Base-by-base conservation (phyloP, 2,888 invertebrate species). In the Lottia scabra region DNA sequence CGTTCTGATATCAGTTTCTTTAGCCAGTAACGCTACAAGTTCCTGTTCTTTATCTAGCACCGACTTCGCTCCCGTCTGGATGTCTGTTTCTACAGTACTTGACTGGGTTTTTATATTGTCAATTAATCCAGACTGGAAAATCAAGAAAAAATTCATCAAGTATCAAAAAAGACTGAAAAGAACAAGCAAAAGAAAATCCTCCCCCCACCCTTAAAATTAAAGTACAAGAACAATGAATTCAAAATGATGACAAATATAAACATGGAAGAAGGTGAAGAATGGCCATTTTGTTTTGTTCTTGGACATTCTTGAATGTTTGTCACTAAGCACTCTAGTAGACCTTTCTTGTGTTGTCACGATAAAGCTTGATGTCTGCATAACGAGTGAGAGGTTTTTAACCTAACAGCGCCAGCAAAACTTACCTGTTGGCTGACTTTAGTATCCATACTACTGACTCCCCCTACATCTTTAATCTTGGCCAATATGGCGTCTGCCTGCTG, bases 341-440 rank as follows among this genome's bases (percentile, higher is more conserved):
- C n/a, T n/a, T n/a, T n/a, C n/a, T n/a, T n/a, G n/a, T n/a, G n/a
- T n/a, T n/a, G n/a, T n/a, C n/a, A n/a, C n/a, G n/a, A n/a, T n/a
- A 5, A 30, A 30, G 30, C 30, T 30, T 4, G 30, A 5, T 30
- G 30, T 30, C 30, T 30, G 30, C 30, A 30, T 2, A 30, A 30
- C 30, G 26, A 62, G 8, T 62, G 62, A 23, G 26, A 13, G 19
- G 4, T 62, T 19, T 62, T 10, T 62, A 23, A 62, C 19, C 19
- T 26, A 23, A 62, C 19, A 23, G 26, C 62, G 26, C 62, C 19
- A 62, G 0, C n/a, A 62, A 3, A 4, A 4, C 23, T 43, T 66
- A 66, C 66, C 66, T 66, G 66, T 16, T 45, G 44, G 16, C 23
- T 16, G 10, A 66, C 45, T 66, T 66, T 23, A 13, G 66, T 44